phyloP scores from a whole-genome alignment of 1,140 invertebrate species.

The Magallana gigas region DNA sequence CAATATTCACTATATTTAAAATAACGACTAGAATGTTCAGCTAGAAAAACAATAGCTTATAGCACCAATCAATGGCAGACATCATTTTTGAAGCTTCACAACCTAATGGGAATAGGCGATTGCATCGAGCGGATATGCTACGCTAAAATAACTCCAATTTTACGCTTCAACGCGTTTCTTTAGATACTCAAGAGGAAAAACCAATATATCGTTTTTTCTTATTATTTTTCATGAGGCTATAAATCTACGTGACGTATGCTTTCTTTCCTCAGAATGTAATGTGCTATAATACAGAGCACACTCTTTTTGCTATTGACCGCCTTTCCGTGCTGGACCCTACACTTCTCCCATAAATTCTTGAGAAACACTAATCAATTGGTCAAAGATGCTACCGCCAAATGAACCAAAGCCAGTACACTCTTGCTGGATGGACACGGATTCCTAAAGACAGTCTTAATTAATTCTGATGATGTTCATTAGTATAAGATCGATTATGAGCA shows the following conservation, averaged over 20 bases:
- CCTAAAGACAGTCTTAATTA: no score
- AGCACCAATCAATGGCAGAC: neutral
- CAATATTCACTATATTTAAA: no score
- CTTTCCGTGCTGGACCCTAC: no score
- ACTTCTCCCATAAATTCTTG: no score
- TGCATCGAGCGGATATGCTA: neutral
- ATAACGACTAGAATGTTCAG: no score
- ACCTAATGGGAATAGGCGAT: neutral
- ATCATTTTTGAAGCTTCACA: neutral
- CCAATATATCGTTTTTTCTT: neutral
- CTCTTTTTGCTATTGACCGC: no score
- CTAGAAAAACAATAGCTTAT: neutral
- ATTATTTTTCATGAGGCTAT: slow-evolving; percentile 15
- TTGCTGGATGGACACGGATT: no score
- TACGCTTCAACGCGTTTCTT: slow-evolving; percentile 8
- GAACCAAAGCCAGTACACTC: no score
- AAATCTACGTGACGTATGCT: neutral
- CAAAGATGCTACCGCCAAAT: no score
- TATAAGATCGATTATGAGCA: no score
- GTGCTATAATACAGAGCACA: neutral
- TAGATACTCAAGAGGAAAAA: neutral
- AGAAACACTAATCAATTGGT: no score
- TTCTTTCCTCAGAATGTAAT: neutral
- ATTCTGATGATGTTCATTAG: no score
- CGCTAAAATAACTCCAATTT: neutral